phyloP scores from a whole-genome alignment of 2,113 vertebrate genomes.

The Cryptomyrus ogoouensis region DNA sequence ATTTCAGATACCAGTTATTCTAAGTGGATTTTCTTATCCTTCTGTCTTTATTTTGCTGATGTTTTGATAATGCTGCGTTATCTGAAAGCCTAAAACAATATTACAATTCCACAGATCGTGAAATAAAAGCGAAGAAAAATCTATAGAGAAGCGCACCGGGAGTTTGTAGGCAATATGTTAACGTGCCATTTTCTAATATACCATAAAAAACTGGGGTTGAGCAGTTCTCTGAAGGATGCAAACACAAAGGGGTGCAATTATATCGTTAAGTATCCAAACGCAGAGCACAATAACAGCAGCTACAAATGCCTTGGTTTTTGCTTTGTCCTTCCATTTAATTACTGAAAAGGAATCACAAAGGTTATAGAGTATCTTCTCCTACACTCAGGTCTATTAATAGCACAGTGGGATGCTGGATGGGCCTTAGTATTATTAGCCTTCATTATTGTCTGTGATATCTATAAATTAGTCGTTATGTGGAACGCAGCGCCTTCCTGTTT shows the following conservation, averaged over 20 bases:
- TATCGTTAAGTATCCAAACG: neutral
- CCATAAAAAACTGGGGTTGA: neutral
- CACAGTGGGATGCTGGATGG: neutral
- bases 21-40: neutral
- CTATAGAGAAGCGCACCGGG: neutral
- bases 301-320: neutral
- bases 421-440: neutral
- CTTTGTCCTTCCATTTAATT: neutral
- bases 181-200: neutral
- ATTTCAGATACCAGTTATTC: neutral
- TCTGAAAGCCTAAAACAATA: neutral
- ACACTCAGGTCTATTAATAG: neutral
- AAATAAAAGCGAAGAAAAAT: neutral
- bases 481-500: neutral
- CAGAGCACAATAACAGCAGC: neutral
- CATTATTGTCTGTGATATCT: slow-evolving; percentile 8
- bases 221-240: neutral
- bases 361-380: neutral
- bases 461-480: neutral
- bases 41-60: neutral
- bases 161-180: neutral
- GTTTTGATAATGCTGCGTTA: neutral
- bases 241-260: neutral
- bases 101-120: neutral
- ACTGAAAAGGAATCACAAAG: neutral